phyloP scores from a whole-genome alignment of 2,888 invertebrate species.

The Pandemis corylana region DNA sequence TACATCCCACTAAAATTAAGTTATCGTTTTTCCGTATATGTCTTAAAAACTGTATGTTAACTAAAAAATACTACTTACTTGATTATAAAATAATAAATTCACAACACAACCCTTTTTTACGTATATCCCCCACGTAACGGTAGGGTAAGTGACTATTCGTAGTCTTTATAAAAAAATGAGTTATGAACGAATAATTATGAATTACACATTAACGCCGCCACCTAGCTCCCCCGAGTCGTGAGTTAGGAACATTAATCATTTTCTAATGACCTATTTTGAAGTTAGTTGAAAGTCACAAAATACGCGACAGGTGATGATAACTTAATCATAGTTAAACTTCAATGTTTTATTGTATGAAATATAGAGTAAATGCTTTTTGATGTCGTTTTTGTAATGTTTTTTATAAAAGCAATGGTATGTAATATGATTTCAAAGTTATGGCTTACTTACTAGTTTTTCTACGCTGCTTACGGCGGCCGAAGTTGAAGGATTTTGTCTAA shows the following conservation, averaged over 20 bases:
- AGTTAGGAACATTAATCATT: conserved; percentile 68
- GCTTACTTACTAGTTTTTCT: too few species aligned
- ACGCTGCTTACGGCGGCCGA: too few species aligned
- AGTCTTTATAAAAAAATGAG: conserved; percentile 48
- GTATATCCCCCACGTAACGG: conserved; percentile 30
- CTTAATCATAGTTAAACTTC: conserved; percentile 51
- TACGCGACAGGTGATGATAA: conserved; percentile 54
- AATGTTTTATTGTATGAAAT: conserved; percentile 21
- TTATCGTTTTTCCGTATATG: too few species aligned
- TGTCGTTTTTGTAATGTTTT: neutral
- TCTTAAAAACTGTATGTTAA: neutral
- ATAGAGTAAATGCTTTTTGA: neutral
- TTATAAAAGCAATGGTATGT: too few species aligned
- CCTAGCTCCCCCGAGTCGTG: conserved; percentile 64
- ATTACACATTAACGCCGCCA: conserved; percentile 70
- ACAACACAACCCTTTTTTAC: conserved; percentile 47
- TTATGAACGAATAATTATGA: conserved; percentile 64
- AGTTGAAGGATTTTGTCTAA: too few species aligned
- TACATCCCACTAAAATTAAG: too few species aligned
- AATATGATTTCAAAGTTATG: too few species aligned
- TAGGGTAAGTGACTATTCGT: conserved; percentile 46
- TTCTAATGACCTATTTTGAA: conserved; percentile 65
- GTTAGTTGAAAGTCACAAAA: conserved; percentile 43
- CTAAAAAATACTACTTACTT: conserved; percentile 11
- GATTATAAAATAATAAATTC: conserved; percentile 45